These are phyloP conservation scores for Osmoderma eremita DNA, from an alignment of 2,888 invertebrate genomes.

Conservation along the genomic window DNA sequence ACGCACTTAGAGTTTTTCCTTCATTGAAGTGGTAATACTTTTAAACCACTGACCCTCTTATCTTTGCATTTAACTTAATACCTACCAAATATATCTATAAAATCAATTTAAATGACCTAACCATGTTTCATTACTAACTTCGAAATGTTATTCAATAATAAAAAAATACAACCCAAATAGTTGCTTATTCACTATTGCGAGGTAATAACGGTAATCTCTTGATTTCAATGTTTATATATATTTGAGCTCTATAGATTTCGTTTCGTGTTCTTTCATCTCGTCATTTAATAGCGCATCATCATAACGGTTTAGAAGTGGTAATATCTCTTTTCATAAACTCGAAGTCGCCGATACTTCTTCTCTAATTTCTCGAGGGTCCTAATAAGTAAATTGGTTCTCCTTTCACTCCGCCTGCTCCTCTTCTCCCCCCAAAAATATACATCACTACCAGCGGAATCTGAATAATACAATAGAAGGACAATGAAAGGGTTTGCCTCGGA, in stretches of 20 bases:
- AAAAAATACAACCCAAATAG: too few relatives aligned
- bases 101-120: too few relatives aligned
- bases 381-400: slow-evolving; percentile 26
- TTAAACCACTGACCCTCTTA: too few relatives aligned
- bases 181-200: too few relatives aligned
- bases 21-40: too few relatives aligned
- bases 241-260: neutral
- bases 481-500: slow-evolving; percentile 37
- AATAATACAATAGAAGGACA: slow-evolving; percentile 35
- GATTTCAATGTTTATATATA: slow-evolving; percentile 25
- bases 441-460: slow-evolving; percentile 30
- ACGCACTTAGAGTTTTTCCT: too few relatives aligned
- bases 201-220: slow-evolving; percentile 27
- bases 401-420: too few relatives aligned
- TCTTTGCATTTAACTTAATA: too few relatives aligned
- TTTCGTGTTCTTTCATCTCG: neutral
- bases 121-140: too few relatives aligned
- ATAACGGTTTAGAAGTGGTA: slow-evolving; percentile 1
- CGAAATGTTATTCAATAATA: too few relatives aligned
- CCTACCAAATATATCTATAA: too few relatives aligned
- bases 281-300: neutral
- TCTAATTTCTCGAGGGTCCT: neutral
- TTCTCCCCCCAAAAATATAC: slow-evolving; percentile 21
- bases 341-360: slow-evolving; percentile 11
- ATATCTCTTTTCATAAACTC: slow-evolving; percentile 19